phyloP scores from a whole-genome alignment of 2,113 vertebrate genomes.

The Tragelaphus buxtoni region DNA sequence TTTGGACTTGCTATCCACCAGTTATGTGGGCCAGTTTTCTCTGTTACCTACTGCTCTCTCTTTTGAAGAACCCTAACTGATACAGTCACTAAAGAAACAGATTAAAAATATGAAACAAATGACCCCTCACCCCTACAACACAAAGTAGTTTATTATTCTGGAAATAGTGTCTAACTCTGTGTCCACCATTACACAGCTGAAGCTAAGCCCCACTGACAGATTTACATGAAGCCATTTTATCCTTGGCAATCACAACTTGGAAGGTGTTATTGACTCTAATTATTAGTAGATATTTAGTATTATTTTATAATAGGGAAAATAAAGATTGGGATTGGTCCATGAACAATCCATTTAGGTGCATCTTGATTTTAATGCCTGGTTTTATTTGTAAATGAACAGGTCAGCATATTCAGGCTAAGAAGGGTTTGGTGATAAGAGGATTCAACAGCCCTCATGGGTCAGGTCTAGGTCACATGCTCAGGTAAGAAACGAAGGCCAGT shows the following conservation, averaged over 20 bases:
- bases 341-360: neutral
- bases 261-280: neutral
- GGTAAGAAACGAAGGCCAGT: accelerated
- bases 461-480: neutral
- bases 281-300: neutral
- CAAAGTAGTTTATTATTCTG: neutral
- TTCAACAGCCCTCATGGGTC: neutral
- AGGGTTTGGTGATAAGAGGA: neutral
- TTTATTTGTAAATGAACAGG: neutral
- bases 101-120: neutral
- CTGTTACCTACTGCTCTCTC: neutral
- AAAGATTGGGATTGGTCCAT: neutral
- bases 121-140: neutral
- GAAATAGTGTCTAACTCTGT: neutral
- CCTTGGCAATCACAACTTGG: neutral
- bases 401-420: neutral
- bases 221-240: neutral
- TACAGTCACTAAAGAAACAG: neutral
- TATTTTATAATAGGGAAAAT: neutral
- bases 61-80: neutral
- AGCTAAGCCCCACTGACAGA: neutral
- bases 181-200: neutral
- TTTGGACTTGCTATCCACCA: neutral
- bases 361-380: neutral
- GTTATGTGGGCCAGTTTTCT: neutral